Evolutionary conservation across 2,888 invertebrate species (phyloP), one percentile per base, ranked within the genome.

Genomic region (Acanthosepion esculentum): DNA sequence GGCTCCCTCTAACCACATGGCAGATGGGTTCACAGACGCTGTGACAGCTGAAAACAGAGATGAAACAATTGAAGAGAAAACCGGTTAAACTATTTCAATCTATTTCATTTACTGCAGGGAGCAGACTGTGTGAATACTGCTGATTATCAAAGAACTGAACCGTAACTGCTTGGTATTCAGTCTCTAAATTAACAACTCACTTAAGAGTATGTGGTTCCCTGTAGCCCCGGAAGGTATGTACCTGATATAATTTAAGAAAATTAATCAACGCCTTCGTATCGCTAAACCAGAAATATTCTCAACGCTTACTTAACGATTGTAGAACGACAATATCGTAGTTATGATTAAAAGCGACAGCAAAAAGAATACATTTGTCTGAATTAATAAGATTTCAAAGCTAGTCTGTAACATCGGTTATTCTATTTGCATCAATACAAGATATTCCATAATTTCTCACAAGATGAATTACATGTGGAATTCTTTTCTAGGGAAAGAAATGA

Each of bases 71-170:
- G 78, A 78, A 78, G 78, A 78, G 78, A 78, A 78, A n/a, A 12
- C 78, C n/a, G 78, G n/a, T 78, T 78, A 78, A 78, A 78, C 78
- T 78, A 78, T 78, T 78, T 78, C 78, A 78, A 78, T 78, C 33
- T 78, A 78, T 78, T 78, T 78, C 78, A 78, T 78, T 78, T n/a
- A 78, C 78, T 78, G 5, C n/a, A n/a, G 15, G 33, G 78, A 78
- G 26, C 78, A 18, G 78, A 23, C n/a, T 33, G 78, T 33, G n/a
- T 12, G 78, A 78, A 78, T 78, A 33, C 78, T 33, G 15, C n/a
- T 78, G n/a, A 78, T 78, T 78, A 78, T 33, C 78, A 78, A 78
- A 78, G n/a, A 0, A 78, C 15, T 78, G 78, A 78, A 78, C 78
- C n/a, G 33, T n/a, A 15, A 78, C 78, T 10, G n/a, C 33, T 12